phyloP scores from a whole-genome alignment of 2,888 invertebrate genomes.

The Andrena minutula region DNA sequence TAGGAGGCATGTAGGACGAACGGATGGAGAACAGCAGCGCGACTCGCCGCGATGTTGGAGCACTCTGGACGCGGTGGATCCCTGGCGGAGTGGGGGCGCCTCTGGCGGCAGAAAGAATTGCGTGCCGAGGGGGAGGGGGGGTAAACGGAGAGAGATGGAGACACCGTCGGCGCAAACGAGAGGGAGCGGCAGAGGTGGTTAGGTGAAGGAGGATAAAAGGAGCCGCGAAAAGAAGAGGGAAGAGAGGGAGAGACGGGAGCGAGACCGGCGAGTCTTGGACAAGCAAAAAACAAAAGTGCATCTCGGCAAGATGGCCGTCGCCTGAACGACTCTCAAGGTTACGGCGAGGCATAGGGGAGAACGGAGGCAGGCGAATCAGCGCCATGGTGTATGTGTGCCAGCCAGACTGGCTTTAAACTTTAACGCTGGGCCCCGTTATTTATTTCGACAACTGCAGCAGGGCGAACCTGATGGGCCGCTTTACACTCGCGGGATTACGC shows the following conservation, averaged over 20 bases:
- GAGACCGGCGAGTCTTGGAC: constrained; percentile 75
- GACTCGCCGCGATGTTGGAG: constrained; percentile 60
- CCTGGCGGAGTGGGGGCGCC: constrained; percentile 45
- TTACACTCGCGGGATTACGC: constrained; percentile 5
- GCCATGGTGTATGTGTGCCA: constrained; percentile 64
- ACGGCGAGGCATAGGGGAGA: constrained; percentile 65
- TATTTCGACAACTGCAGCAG: constrained; percentile 48
- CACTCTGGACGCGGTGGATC: constrained; percentile 61
- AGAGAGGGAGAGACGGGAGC: constrained; percentile 59
- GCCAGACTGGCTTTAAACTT: constrained; percentile 53
- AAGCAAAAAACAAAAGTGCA: constrained; percentile 83
- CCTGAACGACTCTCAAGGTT: constrained; percentile 83
- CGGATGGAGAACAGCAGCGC: constrained; percentile 79
- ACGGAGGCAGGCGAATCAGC: constrained; percentile 57
- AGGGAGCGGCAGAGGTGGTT: constrained; percentile 27
- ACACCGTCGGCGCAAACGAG: constrained; percentile 16
- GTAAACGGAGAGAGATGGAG: constrained; percentile 43
- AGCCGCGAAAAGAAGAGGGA: constrained; percentile 38
- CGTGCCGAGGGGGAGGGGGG: background rate
- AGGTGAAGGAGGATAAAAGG: constrained; percentile 38
- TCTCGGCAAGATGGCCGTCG: constrained; percentile 83
- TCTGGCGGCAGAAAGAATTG: constrained; percentile 53
- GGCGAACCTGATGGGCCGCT: background rate
- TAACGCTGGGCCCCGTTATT: constrained; percentile 59
- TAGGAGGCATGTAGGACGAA: constrained; percentile 83